A percentile compares a stretch with the other conserved stretches of the same genome.
These are phyloP conservation scores for Halictus rubicundus DNA, from an alignment of 1,140 invertebrate species.

Conservation along the genomic window DNA sequence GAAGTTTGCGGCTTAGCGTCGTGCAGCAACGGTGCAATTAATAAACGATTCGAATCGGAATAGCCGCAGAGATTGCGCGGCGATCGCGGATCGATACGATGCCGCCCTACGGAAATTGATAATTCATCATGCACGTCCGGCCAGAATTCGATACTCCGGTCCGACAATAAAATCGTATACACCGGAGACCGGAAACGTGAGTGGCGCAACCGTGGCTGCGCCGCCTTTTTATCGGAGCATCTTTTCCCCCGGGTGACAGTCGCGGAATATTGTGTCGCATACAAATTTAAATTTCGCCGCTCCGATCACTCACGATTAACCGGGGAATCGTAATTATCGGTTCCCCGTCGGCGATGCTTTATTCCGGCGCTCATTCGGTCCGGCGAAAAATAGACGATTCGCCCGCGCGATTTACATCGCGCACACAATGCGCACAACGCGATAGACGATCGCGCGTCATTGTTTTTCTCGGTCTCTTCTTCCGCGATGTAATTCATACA, in stretches of 20 bases:
- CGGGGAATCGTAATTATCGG: not conserved
- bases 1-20: not conserved
- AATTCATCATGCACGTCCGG: conserved; percentile 24
- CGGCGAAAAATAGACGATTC: too few relatives aligned
- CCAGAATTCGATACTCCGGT: not conserved
- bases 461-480: too few relatives aligned
- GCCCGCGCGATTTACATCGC: too few relatives aligned
- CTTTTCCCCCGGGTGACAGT: not conserved
- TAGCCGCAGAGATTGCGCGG: not conserved
- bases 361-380: not conserved
- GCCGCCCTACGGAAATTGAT: conserved; percentile 26
- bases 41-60: not conserved
- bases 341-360: not conserved
- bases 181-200: not conserved
- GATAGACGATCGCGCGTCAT: too few relatives aligned
- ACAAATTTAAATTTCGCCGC: conserved; percentile 9
- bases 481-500: too few relatives aligned
- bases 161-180: conserved; percentile 15
- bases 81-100: conserved; percentile 2
- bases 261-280: not conserved
- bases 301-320: not conserved
- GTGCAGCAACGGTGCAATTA: not conserved
- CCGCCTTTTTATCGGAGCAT: conserved; percentile 18
- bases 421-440: too few relatives aligned
- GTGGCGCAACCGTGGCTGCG: not conserved